A percentile compares a stretch with the other conserved stretches of the same genome.
Evolutionary conservation across 2,797 vertebrate genomes (phyloP).

Genomic region (Hippoglossus hippoglossus): DNA sequence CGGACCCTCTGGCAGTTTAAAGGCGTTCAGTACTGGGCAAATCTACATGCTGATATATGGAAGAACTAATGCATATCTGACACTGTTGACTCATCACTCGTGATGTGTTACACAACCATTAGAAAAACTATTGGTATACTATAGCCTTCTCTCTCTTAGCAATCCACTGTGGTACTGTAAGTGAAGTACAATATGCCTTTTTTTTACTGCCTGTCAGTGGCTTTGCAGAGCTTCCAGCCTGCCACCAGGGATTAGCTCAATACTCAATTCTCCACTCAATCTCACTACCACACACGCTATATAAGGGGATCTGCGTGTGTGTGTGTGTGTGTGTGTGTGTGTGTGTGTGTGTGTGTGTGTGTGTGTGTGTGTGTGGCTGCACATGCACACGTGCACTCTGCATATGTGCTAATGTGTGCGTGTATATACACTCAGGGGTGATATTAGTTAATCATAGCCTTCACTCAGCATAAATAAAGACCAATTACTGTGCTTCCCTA

Average conservation of each 20-base stretch:
- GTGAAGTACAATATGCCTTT: constrained; percentile 58
- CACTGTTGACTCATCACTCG: constrained; percentile 14
- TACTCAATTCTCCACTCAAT: constrained; percentile 76
- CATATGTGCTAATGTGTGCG: constrained; percentile 48
- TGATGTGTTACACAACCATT: constrained; percentile 37
- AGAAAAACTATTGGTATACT: constrained; percentile 38
- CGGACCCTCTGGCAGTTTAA: constrained; percentile 25
- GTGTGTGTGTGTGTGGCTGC: constrained; percentile 13
- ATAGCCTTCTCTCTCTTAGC: not conserved
- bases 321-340: constrained; percentile 16
- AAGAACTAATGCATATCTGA: constrained; percentile 12
- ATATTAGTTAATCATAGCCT: constrained; percentile 84
- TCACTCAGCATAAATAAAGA: constrained; percentile 85
- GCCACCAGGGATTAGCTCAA: constrained; percentile 71
- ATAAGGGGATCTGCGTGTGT: constrained; percentile 43
- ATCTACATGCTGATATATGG: constrained; percentile 10
- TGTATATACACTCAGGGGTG: constrained; percentile 73
- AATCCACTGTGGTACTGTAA: constrained; percentile 39
- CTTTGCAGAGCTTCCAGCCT: constrained; percentile 64
- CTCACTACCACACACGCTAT: constrained; percentile 58
- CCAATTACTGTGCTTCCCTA: constrained; percentile 79
- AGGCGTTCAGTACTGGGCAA: constrained; percentile 12
- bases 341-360: constrained; percentile 2
- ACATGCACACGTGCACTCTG: constrained; percentile 27
- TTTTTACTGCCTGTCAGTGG: constrained; percentile 59